Evolutionary conservation across 1,140 invertebrate species (phyloP).

Genomic region (Solenopsis fugax): DNA sequence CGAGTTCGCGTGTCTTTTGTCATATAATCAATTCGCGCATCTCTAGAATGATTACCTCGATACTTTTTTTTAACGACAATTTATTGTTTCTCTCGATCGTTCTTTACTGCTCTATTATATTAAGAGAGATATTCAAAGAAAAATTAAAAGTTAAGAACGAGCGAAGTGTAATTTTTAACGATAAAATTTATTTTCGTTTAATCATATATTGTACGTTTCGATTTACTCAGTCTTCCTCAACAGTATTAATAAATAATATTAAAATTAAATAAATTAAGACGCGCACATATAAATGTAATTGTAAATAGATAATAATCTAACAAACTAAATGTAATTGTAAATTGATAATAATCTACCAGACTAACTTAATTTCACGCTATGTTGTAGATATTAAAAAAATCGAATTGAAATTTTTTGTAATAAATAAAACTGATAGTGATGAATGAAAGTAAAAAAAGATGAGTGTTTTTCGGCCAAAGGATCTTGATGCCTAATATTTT

Average conservation of each 20-base stretch:
- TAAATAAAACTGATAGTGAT: background rate
- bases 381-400: background rate
- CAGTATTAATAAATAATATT: too few relatives aligned
- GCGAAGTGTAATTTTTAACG: too few relatives aligned
- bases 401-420: background rate
- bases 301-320: background rate
- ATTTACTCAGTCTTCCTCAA: too few relatives aligned
- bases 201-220: too few relatives aligned
- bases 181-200: too few relatives aligned
- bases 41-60: background rate
- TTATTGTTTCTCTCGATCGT: background rate
- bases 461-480: too few relatives aligned
- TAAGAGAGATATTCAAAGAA: background rate
- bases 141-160: too few relatives aligned
- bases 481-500: too few relatives aligned
- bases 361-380: background rate
- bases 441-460: too few relatives aligned
- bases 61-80: background rate
- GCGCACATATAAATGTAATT: too few relatives aligned
- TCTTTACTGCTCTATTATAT: background rate
- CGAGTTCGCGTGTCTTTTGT: background rate
- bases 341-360: background rate
- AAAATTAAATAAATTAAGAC: too few relatives aligned
- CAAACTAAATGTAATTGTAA: too few relatives aligned
- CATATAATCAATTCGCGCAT: conserved; percentile 10